phyloP scores from a whole-genome alignment of 2,113 vertebrate species.

The Varanus salvator region DNA sequence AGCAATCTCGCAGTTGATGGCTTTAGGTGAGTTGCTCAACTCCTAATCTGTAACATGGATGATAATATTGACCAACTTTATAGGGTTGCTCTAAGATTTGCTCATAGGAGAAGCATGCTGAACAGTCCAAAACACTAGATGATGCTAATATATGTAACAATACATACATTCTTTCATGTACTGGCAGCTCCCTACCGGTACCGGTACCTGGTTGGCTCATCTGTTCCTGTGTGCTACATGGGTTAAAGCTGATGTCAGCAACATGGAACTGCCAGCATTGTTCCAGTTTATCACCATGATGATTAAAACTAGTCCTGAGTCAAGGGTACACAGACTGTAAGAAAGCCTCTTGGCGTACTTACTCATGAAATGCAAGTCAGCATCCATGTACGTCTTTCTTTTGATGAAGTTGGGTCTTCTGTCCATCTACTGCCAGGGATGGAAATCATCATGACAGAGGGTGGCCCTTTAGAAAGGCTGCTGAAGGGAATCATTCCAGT shows the following conservation, averaged over 20 bases:
- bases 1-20: background rate
- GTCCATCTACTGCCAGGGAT: too few relatives aligned
- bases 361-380: background rate
- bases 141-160: too few relatives aligned
- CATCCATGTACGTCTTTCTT: background rate
- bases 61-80: background rate
- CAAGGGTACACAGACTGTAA: background rate
- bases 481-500: background rate
- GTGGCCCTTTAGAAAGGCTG: too few relatives aligned
- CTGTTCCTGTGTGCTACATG: background rate
- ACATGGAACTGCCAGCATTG: background rate
- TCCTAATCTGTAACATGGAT: background rate
- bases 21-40: background rate
- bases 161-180: background rate
- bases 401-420: background rate
- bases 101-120: background rate
- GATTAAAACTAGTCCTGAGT: background rate
- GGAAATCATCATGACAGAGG: background rate
- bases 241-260: background rate
- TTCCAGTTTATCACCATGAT: background rate
- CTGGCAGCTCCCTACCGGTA: background rate
- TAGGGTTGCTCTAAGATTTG: too few relatives aligned
- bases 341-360: background rate
- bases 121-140: background rate
- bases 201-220: background rate